Conservation (phyloP, 2,888 invertebrate species). For the Caradrina clavipalpis region DNA sequence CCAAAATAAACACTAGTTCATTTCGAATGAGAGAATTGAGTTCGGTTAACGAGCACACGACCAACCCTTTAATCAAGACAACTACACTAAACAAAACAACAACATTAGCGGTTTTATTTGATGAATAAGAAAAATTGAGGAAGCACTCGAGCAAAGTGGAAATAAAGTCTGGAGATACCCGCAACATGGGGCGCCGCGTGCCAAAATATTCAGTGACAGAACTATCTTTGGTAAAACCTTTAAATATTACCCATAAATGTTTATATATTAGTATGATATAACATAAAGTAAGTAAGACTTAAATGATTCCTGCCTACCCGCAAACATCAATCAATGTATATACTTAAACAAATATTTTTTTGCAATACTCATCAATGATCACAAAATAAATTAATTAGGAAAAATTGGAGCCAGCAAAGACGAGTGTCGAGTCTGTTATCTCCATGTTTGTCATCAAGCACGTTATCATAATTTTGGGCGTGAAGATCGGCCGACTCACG, state of each 20-base stretch:
- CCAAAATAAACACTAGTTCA: conserved; percentile 27
- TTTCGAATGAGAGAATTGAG: conserved; percentile 29
- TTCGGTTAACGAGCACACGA: conserved; percentile 20
- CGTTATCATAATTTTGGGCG: conserved; percentile 40
- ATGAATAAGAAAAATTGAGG: conserved; percentile 3
- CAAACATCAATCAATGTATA: neutral
- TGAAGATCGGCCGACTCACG: conserved; percentile 25
- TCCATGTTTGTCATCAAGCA: conserved; percentile 44
- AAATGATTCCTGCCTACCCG: neutral
- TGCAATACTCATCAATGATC: neutral
- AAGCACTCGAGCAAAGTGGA: conserved; percentile 5
- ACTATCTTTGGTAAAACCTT: neutral
- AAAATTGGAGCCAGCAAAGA: neutral
- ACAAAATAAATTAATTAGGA: neutral
- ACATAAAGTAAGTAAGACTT: neutral
- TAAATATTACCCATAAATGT: neutral
- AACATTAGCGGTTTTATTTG: neutral
- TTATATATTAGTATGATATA: neutral
- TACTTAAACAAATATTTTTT: neutral
- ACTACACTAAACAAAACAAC: neutral
- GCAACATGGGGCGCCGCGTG: conserved; percentile 39
- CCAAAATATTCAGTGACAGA: conserved; percentile 34
- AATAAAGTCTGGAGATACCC: conserved; percentile 5
- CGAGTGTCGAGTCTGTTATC: conserved; percentile 24
- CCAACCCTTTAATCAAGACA: conserved; percentile 21